phyloP scores from a whole-genome alignment of 30 jellyfish, hydroid and myxozoan genomes.

The Haliclystus octoradiatus region DNA sequence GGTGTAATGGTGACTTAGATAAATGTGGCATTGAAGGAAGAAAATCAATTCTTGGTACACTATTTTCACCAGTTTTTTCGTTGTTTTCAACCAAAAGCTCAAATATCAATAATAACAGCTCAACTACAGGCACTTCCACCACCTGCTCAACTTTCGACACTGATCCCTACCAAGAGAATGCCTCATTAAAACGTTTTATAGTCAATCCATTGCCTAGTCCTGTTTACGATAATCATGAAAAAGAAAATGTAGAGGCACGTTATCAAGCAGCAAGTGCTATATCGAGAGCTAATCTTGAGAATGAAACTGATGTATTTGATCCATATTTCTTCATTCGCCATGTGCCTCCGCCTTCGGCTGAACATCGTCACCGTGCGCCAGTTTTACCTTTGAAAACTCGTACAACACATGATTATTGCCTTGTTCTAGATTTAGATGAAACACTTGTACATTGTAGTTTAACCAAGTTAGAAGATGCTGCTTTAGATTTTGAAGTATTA shows the following conservation, averaged over 20 bases:
- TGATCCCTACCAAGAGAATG: not conserved
- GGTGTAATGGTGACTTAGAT: not conserved
- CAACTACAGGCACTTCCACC: not conserved
- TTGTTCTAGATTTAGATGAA: slow-evolving; percentile 91
- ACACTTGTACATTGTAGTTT: slow-evolving; percentile 95
- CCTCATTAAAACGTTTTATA: not conserved
- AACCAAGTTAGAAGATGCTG: slow-evolving; percentile 61
- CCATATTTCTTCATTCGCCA: slow-evolving; percentile 71
- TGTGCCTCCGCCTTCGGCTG: slow-evolving; percentile 79
- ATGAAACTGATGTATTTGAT: slow-evolving; percentile 50
- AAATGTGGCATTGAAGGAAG: slow-evolving; percentile 14
- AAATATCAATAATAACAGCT: too few relatives aligned
- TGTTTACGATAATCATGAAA: not conserved
- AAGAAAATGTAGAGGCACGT: not conserved
- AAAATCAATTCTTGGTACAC: slow-evolving; percentile 70
- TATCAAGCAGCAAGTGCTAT: not conserved
- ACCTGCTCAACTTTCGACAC: not conserved
- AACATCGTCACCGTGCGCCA: slow-evolving; percentile 41
- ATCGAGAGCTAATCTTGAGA: not conserved
- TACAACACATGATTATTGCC: slow-evolving; percentile 60
- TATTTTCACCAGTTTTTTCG: slow-evolving; percentile 92
- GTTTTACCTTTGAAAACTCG: slow-evolving; percentile 91
- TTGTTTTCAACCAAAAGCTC: slow-evolving; percentile 35
- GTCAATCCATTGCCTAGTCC: not conserved
- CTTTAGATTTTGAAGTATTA: slow-evolving; percentile 67